Conservation (phyloP, 2,113 vertebrate species). For the Dipodomys merriami region DNA sequence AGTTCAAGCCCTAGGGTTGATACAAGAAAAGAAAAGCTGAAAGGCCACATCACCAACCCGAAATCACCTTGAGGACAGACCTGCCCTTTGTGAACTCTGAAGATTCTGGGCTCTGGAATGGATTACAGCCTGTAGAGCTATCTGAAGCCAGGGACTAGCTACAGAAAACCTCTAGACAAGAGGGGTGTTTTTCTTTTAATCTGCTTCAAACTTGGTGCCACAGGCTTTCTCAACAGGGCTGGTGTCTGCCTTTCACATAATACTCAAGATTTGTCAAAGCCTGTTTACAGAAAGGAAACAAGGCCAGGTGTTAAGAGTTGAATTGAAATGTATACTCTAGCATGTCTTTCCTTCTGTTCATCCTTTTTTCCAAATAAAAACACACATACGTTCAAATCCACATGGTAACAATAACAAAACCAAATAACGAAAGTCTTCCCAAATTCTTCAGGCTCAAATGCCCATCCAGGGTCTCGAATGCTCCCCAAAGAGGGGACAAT, state of each 20-base stretch:
- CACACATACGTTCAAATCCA: not conserved
- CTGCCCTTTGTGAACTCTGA: not conserved
- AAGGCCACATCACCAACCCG: too few relatives aligned
- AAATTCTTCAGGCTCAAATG: not conserved
- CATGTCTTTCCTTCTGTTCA: not conserved
- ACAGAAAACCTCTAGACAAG: not conserved
- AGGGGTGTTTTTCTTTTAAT: not conserved
- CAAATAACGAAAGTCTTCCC: not conserved
- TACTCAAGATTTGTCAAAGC: too few relatives aligned
- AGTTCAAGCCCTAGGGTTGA: too few relatives aligned
- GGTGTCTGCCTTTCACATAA: not conserved
- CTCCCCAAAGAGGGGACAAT: too few relatives aligned
- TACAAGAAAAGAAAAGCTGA: too few relatives aligned
- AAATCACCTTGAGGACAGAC: not conserved
- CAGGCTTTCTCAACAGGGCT: rapidly evolving
- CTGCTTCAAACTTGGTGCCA: not conserved
- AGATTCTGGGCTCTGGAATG: not conserved
- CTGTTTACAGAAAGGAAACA: not conserved
- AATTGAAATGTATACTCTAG: not conserved
- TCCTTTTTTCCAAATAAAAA: conserved; percentile 22
- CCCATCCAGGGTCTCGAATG: not conserved
- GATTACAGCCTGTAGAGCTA: not conserved
- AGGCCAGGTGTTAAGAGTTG: rapidly evolving
- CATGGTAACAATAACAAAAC: too few relatives aligned
- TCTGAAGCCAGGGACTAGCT: not conserved